These are phyloP conservation scores for Camponotus vicinus DNA, from an alignment of 1,140 invertebrate species.

Conservation along the genomic window DNA sequence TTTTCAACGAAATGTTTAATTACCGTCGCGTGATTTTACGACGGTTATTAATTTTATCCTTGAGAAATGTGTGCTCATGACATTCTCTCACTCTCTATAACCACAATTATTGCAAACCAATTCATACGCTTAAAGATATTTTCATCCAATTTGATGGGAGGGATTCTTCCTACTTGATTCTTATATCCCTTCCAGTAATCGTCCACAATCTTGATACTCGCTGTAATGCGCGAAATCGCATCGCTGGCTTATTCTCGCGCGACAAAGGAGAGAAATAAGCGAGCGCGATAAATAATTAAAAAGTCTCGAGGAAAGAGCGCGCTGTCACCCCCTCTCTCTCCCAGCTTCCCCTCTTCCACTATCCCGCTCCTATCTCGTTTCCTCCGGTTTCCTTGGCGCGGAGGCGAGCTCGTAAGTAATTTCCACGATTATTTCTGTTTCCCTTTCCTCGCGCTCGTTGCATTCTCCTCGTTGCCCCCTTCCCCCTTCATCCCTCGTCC, in stretches of 20 bases:
- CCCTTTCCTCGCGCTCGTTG: slow-evolving; percentile 35
- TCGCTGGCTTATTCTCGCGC: slow-evolving; percentile 41
- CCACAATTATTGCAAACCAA: slow-evolving; percentile 4
- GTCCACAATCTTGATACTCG: slow-evolving; percentile 41
- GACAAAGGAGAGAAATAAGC: slow-evolving; percentile 42
- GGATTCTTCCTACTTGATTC: neutral
- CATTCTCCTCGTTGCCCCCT: neutral
- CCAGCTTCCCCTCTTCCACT: neutral
- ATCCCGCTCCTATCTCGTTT: slow-evolving; percentile 41
- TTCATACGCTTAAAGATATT: neutral
- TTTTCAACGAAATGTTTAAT: slow-evolving; percentile 50
- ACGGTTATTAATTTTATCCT: slow-evolving; percentile 38
- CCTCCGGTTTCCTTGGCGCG: slow-evolving; percentile 49
- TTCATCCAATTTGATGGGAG: neutral
- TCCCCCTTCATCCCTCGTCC: neutral
- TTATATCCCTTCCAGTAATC: neutral
- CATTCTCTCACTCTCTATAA: neutral
- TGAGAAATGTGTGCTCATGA: slow-evolving; percentile 6
- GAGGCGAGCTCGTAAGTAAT: slow-evolving; percentile 66
- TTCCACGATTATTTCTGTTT: slow-evolving; percentile 72
- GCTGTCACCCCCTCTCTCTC: neutral
- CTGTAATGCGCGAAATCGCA: slow-evolving; percentile 37
- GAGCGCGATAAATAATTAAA: slow-evolving; percentile 65
- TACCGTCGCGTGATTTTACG: slow-evolving; percentile 27
- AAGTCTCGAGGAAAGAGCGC: slow-evolving; percentile 35